phyloP scores from a whole-genome alignment of 2,888 invertebrate species.

The Rotaria macrura region DNA sequence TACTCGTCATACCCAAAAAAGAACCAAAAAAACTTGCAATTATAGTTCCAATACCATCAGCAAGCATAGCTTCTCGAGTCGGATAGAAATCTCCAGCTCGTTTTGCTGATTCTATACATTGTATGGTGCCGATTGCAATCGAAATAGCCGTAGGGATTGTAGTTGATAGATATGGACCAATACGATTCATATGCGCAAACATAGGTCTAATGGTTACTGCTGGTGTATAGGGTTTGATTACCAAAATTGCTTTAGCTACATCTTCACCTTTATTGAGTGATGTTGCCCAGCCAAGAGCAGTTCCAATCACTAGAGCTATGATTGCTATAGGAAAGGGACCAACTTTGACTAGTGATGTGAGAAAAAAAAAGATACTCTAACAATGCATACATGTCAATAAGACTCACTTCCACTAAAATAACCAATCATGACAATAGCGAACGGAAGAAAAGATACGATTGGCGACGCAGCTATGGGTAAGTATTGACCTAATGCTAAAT shows the following conservation, averaged over 20 bases:
- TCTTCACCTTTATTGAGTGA: neutral
- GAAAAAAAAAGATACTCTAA: too few relatives aligned
- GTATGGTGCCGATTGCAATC: conserved; percentile 15
- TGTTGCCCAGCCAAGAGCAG: neutral
- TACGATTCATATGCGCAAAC: neutral
- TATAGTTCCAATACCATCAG: neutral
- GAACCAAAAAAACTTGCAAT: neutral
- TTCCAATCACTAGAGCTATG: neutral
- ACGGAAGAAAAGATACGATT: neutral
- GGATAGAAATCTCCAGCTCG: conserved; percentile 9
- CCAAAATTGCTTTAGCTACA: neutral
- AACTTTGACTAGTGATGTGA: neutral
- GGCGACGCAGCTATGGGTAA: neutral
- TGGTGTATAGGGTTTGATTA: neutral
- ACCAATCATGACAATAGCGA: neutral
- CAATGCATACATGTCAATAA: neutral
- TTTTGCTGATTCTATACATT: conserved; percentile 19
- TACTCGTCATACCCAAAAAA: neutral
- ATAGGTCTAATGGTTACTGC: neutral
- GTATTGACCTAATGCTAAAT: neutral
- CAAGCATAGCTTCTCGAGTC: neutral
- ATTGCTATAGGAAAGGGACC: neutral
- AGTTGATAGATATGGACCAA: neutral
- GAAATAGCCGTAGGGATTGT: conserved; percentile 1
- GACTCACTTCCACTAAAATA: neutral